Evolutionary conservation across 2,888 invertebrate genomes (phyloP).

Genomic region (Chironomus tentans): DNA sequence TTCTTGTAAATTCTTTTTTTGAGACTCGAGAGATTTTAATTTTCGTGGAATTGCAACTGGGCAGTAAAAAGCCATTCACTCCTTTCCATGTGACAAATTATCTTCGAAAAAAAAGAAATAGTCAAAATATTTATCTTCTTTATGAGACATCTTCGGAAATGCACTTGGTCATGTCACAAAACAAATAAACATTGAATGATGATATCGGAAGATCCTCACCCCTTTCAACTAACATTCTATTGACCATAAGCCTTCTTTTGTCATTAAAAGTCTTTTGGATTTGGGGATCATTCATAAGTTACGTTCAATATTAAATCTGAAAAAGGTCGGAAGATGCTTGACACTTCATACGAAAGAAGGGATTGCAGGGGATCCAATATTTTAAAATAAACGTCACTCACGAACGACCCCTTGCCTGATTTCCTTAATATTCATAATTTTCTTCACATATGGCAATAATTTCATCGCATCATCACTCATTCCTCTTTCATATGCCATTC

Average conservation of each 20-base stretch:
- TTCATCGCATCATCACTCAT: slow-evolving; percentile 14
- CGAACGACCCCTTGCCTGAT: too few species aligned
- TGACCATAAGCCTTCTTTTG: too few species aligned
- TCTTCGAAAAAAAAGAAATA: not conserved
- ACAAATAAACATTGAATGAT: not conserved
- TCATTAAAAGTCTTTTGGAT: too few species aligned
- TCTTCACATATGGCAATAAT: not conserved
- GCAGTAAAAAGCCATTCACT: not conserved
- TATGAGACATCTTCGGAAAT: slow-evolving; percentile 25
- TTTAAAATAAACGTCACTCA: too few species aligned
- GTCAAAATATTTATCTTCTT: slow-evolving; percentile 25
- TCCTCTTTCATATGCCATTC: not conserved
- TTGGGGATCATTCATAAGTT: too few species aligned
- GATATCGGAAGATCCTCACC: slow-evolving; percentile 20
- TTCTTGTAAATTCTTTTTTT: too few species aligned
- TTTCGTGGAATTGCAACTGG: slow-evolving; percentile 23
- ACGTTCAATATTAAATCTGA: too few species aligned
- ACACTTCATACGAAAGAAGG: too few species aligned
- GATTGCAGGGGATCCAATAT: too few species aligned
- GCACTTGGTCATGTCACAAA: not conserved
- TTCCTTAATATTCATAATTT: too few species aligned
- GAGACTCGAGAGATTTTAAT: not conserved
- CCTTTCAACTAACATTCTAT: not conserved
- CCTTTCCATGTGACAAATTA: not conserved
- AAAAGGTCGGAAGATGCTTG: too few species aligned